Evolutionary conservation across 2,113 vertebrate species (phyloP).

Genomic region (Orientallactaga bullata): DNA sequence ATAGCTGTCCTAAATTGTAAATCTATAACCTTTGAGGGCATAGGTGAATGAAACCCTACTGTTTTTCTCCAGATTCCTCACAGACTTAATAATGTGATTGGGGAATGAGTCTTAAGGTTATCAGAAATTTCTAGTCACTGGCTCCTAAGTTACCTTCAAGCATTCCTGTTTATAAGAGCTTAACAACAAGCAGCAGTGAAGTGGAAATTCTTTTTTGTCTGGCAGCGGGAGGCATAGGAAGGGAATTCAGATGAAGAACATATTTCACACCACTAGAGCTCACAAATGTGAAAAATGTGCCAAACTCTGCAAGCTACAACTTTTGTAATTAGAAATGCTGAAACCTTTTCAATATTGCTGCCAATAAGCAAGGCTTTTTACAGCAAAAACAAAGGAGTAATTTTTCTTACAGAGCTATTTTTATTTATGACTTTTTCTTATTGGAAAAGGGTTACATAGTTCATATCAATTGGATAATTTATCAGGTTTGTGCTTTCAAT

Average conservation of each 20-base stretch:
- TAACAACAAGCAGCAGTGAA: constrained; percentile 81
- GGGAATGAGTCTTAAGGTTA: constrained; percentile 83
- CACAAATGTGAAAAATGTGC: constrained; percentile 59
- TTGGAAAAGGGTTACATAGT: constrained; percentile 35
- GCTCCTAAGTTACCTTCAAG: constrained; percentile 71
- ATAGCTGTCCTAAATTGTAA: constrained; percentile 78
- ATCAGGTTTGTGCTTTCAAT: neutral
- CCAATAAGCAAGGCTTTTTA: neutral
- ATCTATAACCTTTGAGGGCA: constrained; percentile 76
- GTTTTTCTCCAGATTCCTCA: constrained; percentile 73
- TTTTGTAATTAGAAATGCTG: constrained; percentile 67
- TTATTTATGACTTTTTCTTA: constrained; percentile 56
- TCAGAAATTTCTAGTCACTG: constrained; percentile 81
- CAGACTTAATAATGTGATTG: constrained; percentile 83
- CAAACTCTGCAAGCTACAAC: constrained; percentile 15
- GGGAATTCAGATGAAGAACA: constrained; percentile 55
- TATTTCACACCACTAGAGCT: constrained; percentile 62
- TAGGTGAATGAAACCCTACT: constrained; percentile 81
- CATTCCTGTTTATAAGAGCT: constrained; percentile 77
- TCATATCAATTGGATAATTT: constrained; percentile 45
- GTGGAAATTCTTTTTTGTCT: constrained; percentile 76
- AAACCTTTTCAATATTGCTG: neutral
- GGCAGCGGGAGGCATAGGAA: constrained; percentile 64
- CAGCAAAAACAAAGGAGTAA: constrained; percentile 43
- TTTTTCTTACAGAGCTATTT: constrained; percentile 50